Evolutionary conservation across 1,140 invertebrate species (phyloP), one percentile per base, ranked within the genome.

Genomic region (Hypothenemus hampei): DNA sequence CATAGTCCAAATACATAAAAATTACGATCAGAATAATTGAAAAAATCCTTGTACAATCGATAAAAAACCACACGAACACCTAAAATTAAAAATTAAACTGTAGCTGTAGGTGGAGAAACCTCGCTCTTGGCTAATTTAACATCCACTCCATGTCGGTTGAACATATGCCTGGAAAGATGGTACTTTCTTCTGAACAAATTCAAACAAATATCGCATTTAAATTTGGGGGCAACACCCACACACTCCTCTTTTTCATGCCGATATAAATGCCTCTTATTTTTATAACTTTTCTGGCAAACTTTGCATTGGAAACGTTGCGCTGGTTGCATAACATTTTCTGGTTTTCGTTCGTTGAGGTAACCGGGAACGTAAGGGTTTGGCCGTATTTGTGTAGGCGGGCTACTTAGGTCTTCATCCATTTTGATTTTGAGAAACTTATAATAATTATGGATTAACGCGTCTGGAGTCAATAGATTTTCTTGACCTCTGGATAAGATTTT

Each of bases 141-240:
- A 43, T 60, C 53, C 3, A 73, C 66, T 40, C 68, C 69, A 59
- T 77, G 75, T 50, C 73, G 50, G 35, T 69, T 78, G 47, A 74
- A 75, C 53, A 79, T 48, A 59, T 82, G 81, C 4, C 79, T 73
- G 10, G 76, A 76, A 59, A 81, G 72, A 63, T 81, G 80, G 57
- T 81, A 80, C 64, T 81, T 81, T 58, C 79, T 72, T 16, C 75
- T 75, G 61, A 82, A 82, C 35, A 73, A 69, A 18, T 75, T 78
- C 7, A 70, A 64, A 66, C 82, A 84, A 59, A 81, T 77, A 6
- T 79, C 76, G 62, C 84, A 85, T 15, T 77, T 77, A 59, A 85
- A 86, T 22, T 79, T 77, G 11, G 84, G 84, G 52, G 80, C 79
- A 22, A 83, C 79, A 41, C 79, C 81, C 22, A 77, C 70, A 66